Base-by-base conservation (phyloP, 1,140 invertebrate genomes). In the Mizuhopecten yessoensis region DNA sequence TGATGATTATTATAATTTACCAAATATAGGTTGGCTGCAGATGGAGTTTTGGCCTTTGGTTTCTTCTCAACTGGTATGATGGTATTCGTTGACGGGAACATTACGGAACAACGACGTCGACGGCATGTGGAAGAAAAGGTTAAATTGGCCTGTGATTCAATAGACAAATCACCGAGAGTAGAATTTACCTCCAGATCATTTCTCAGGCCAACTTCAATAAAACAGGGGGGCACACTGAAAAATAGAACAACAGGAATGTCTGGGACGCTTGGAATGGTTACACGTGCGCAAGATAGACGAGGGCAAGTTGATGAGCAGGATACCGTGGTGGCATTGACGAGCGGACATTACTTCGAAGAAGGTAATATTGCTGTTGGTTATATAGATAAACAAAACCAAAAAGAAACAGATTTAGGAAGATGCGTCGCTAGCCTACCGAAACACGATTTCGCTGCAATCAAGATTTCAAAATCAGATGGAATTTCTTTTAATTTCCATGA, bases 271-370 rank as follows among this genome's bases (percentile, higher is more conserved):
- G 57, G 57, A 75, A 75, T 75, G 57, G 57, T 75, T 5, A 11
- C n/a, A 29, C 23, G n/a, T 75, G 57, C n/a, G 5, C n/a, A 29
- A 5, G n/a, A 17, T 29, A 75, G 29, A n/a, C 1, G 0, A 3
- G n/a, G 17, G 9, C 5, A 49, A 20, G 45, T 20, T 17, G 45
- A 49, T 10, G 1, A 15, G 45, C 5, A 1, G 5, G 57, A 75
- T 0, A 17, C 29, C 5, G 5, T n/a, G 1, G 57, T 75, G 5
- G 57, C 23, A 0, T n/a, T 75, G n/a, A 75, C 57, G 23, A 75
- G 57, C n/a, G 57, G 57, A 29, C 57, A 75, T 75, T 75, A 75
- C 57, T 75, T 75, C n/a, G n/a, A 75, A n/a, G 57, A 75, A 75
- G 57, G 57, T 1, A 7, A 75, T 11, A 7, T 29, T 17, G 57